Evolutionary conservation across 2,113 vertebrate species (phyloP), one percentile per base, ranked within the genome.

Genomic region (Cheirogaleus medius): DNA sequence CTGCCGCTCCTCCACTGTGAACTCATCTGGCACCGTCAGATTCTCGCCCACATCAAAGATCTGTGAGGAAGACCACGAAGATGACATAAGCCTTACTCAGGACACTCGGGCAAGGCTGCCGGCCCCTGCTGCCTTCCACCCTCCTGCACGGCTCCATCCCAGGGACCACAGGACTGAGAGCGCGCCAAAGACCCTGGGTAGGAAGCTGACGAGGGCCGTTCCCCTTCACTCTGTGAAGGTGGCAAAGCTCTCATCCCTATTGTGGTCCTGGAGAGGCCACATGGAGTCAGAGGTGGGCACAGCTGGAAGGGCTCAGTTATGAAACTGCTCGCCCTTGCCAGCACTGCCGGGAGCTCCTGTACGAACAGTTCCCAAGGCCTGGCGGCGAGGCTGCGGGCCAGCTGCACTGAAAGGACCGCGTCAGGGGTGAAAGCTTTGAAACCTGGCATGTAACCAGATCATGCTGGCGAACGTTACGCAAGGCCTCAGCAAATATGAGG

Each of bases 41-140:
- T 99, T 99, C 98, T 99, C 99, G 3, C 99, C 99, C 4, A 99
- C 99, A 49, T 99, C 99, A 49, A 99, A 99, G 98, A 99, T 99
- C 99, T 99, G 98, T 39, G 97, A 94, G 89, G 60, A 93, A 84
- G 64, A 81, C 44, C 83, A 44, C 54, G 60, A 68, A 69, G 81
- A 47, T 81, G 37, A 69, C n/a, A 17, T 3, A 9, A 14, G 18
- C 37, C 52, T 54, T 23, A 54, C 21, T 64, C 63, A 56, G 5
- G 6, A 32, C 4, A 4, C 39, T 8, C 1, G 1, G 23, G 77
- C 42, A 15, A 39, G 23, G 20, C 34, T 23, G 37, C 37, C 0
- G 25, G 37, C 10, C 18, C 58, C 39, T 12, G 5, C 2, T 4
- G 8, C 32, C 21, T 37, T 58, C 82, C 34, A n/a, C n/a, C 2